Percentiles rank a stretch among this genome's conserved stretches.
phyloP scores from a whole-genome alignment of 2,888 invertebrate genomes.

The Petrophora chlorosata region DNA sequence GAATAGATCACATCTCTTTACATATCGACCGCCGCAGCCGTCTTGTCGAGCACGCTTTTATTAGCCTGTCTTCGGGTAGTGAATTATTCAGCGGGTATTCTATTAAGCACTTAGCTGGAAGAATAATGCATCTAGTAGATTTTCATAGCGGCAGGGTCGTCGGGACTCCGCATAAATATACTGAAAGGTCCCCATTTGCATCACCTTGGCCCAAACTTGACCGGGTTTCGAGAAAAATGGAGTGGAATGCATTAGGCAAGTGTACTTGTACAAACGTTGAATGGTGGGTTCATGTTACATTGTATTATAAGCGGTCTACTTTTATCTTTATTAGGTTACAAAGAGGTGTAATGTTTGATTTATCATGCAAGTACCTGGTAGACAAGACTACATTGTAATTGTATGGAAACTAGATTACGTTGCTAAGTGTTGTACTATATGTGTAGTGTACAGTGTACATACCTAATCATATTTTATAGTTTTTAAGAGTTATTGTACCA shows the following conservation, averaged over 20 bases:
- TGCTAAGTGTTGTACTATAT: no score
- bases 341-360: slow-evolving; percentile 27
- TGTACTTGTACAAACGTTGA: background rate
- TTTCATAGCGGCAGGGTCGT: slow-evolving; percentile 60
- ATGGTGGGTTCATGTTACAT: background rate
- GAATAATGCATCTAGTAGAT: slow-evolving; percentile 73
- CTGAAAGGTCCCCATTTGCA: slow-evolving; percentile 51
- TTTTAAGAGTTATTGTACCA: no score
- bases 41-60: slow-evolving; percentile 74
- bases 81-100: slow-evolving; percentile 75
- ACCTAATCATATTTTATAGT: no score
- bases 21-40: slow-evolving; percentile 63
- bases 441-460: no score
- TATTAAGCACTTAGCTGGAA: slow-evolving; percentile 72
- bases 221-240: slow-evolving; percentile 21
- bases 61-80: slow-evolving; percentile 66
- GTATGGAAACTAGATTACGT: no score
- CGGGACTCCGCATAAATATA: slow-evolving; percentile 55
- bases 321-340: background rate
- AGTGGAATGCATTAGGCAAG: slow-evolving; percentile 36
- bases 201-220: slow-evolving; percentile 56
- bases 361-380: background rate
- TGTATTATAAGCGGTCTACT: background rate
- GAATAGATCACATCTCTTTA: slow-evolving; percentile 73
- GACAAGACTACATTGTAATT: background rate